Base-by-base conservation (phyloP, 2,888 invertebrate species). In the Parapristionchus giblindavisi region DNA sequence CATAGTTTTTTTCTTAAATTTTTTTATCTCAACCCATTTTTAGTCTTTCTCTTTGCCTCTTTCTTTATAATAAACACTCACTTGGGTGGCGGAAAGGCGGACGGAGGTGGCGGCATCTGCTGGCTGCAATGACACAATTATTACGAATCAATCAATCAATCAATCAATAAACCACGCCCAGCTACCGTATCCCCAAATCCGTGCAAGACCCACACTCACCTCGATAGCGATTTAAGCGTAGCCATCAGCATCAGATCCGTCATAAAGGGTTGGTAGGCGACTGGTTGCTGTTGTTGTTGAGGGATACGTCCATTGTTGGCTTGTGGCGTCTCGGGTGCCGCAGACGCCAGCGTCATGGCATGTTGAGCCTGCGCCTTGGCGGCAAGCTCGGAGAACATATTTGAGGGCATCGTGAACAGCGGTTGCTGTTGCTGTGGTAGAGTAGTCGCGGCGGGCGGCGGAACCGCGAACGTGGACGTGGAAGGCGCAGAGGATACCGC, bases 31-130 rank as follows among this genome's bases (percentile, higher is more conserved):
- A n/a, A n/a, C n/a, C n/a, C n/a, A n/a, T n/a, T n/a, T n/a, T n/a
- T n/a, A n/a, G n/a, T n/a, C n/a, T n/a, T n/a, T n/a, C n/a, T n/a
- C n/a, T n/a, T n/a, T n/a, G n/a, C n/a, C n/a, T n/a, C n/a, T n/a
- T n/a, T n/a, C n/a, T n/a, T n/a, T n/a, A n/a, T n/a, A n/a, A n/a
- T n/a, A n/a, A n/a, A n/a, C n/a, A n/a, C n/a, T n/a, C n/a, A n/a
- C n/a, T n/a, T n/a, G n/a, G n/a, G n/a, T n/a, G n/a, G n/a, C 5
- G 63, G 63, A 43, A 65, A 65, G 27, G 63, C 40, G 6, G 63
- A 65, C 17, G 63, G 63, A 4, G 63, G 63, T 0, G 63, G 63
- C 36, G 63, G 63, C 63, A 65, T 43, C 27, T 27, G 14, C 29
- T 43, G 21, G 24, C 63, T 43, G 63, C 29, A 65, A 29, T 40